Evolutionary conservation across 2,888 invertebrate species (phyloP).

Genomic region (Gymnoscelis rufifasciata): DNA sequence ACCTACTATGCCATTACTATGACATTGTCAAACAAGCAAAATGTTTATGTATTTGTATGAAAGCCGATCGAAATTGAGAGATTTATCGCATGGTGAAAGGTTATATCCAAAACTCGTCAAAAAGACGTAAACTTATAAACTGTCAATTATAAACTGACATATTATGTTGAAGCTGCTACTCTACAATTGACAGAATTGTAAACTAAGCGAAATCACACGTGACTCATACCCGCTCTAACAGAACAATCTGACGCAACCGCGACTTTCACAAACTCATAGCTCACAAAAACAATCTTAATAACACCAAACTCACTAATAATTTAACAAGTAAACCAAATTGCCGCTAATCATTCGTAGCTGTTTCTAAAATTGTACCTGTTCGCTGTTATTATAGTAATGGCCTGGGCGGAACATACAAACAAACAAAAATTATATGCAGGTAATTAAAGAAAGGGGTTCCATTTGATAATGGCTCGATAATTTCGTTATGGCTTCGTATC

Average conservation of each 20-base stretch:
- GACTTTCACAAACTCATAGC: conserved; percentile 24
- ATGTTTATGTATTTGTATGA: too few relatives aligned
- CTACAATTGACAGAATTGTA: too few relatives aligned
- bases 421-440: conserved; percentile 69
- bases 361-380: conserved; percentile 56
- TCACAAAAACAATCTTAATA: conserved; percentile 46
- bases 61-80: too few relatives aligned
- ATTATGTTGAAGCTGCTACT: too few relatives aligned
- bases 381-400: conserved; percentile 66
- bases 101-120: too few relatives aligned
- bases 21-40: too few relatives aligned
- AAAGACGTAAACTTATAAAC: too few relatives aligned
- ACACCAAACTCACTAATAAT: conserved; percentile 58
- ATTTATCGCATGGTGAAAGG: too few relatives aligned
- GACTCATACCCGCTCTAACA: conserved; percentile 2
- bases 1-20: too few relatives aligned
- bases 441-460: conserved; percentile 77
- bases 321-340: conserved; percentile 59
- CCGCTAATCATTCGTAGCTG: conserved; percentile 60
- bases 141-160: too few relatives aligned
- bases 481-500: conserved; percentile 53
- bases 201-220: neutral
- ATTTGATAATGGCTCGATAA: conserved; percentile 72
- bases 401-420: conserved; percentile 61
- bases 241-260: conserved; percentile 3